Evolutionary conservation across 2,888 invertebrate genomes (phyloP), one percentile per base, ranked within the genome.

Genomic region (Erynnis tages): DNA sequence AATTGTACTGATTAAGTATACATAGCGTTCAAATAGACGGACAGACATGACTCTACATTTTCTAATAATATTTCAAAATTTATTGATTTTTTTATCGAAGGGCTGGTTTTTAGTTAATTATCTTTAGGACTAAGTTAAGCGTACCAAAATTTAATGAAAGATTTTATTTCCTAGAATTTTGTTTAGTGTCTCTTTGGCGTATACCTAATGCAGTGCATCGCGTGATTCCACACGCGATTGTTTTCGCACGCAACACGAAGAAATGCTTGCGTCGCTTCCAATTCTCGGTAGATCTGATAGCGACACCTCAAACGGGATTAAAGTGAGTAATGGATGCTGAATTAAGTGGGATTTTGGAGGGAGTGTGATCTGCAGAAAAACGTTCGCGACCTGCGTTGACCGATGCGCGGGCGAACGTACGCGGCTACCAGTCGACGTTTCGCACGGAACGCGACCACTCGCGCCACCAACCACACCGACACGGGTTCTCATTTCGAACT

Each of bases 391-490:
- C 43, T 37, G 37, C 27, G 50, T 35, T 43, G 50, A 50, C 50
- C 50, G 43, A 32, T 65, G 71, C 68, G 76, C 74, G 73, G 81
- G 80, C 78, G 82, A 81, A 79, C 72, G 78, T 71, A 75, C 79
- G 74, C 56, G 45, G 53, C 59, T 48, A 55, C 54, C 85, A 88
- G 88, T 88, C 80, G 78, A 69, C 74, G 76, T 73, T 76, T 75
- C 71, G 71, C 65, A 64, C 65, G 75, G 79, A 73, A 73, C 79
- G 82, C 66, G 66, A 71, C 69, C 69, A 67, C 76, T 70, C 82
- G 82, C 63, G 60, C 49, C 44, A 25, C 52, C 47, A 58, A 50
- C 52, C 19, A 53, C 43, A 35, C 29, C 50, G 44, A 53, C n/a
- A n/a, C 40, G 23, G 25, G 56, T 60, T 64, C 52, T 52, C 60